A percentile compares a stretch with the other conserved stretches of the same genome.
Conservation (phyloP, 2,888 invertebrate species). For the Eumacrocentrus americanus region DNA sequence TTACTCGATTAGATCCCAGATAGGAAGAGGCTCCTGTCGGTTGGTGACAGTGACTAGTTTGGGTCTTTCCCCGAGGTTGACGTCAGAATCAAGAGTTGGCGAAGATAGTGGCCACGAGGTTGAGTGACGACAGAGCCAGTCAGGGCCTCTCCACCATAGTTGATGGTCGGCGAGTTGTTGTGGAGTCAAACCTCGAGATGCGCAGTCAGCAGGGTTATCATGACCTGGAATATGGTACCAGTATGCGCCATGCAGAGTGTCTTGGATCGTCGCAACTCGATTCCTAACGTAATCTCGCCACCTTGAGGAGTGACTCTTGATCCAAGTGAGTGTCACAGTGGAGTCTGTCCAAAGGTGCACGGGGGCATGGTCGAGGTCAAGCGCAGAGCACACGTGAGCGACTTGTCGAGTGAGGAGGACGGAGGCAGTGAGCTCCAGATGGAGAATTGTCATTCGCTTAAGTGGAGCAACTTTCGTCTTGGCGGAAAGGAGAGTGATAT, state of each 20-base stretch:
- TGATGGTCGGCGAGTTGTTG: neutral
- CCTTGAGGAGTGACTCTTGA: conserved; percentile 29
- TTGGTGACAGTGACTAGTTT: neutral
- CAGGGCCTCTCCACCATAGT: neutral
- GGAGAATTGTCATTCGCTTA: conserved; percentile 35
- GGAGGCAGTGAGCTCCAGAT: conserved; percentile 41
- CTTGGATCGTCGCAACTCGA: conserved; percentile 36
- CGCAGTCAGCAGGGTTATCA: conserved; percentile 24
- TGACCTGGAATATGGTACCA: conserved; percentile 11
- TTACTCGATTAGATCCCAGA: neutral
- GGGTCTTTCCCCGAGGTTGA: neutral
- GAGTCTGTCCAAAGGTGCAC: conserved; percentile 34
- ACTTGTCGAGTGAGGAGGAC: conserved; percentile 27
- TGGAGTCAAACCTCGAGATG: conserved; percentile 13
- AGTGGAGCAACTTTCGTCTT: conserved; percentile 30
- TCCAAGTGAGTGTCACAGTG: conserved; percentile 30
- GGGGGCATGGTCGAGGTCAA: neutral
- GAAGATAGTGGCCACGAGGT: neutral
- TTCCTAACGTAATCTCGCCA: conserved; percentile 40
- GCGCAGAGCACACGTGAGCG: neutral
- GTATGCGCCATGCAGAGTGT: conserved; percentile 1
- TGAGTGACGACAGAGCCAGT: no score
- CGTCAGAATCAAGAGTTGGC: neutral
- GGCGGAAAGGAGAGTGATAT: neutral
- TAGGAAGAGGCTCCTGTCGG: neutral